These are phyloP conservation scores for Noctua fimbriata DNA, from an alignment of 2,888 invertebrate species.

Conservation along the genomic window DNA sequence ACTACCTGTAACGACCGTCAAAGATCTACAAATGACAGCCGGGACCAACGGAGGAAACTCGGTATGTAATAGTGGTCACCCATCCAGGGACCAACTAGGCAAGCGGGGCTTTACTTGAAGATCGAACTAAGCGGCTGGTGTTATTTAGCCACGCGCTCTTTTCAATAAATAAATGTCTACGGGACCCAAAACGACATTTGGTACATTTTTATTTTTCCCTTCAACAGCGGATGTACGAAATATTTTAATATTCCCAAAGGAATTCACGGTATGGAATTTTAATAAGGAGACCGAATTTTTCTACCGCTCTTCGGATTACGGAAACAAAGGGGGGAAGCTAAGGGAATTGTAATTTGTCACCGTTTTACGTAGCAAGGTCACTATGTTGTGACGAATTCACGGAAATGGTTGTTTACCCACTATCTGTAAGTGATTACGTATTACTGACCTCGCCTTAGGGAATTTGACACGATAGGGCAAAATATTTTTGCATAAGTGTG, in stretches of 20 bases:
- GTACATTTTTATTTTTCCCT: slow-evolving; percentile 45
- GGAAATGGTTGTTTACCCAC: slow-evolving; percentile 31
- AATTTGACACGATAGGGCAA: slow-evolving; percentile 11
- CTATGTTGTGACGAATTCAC: slow-evolving; percentile 13
- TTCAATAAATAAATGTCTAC: slow-evolving; percentile 1
- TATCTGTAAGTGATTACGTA: slow-evolving; percentile 3
- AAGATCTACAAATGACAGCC: too few relatives aligned
- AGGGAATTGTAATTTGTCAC: slow-evolving; percentile 34
- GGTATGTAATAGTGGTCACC: background rate
- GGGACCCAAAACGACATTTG: slow-evolving; percentile 42
- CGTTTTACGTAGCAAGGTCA: slow-evolving; percentile 27
- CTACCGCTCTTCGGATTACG: slow-evolving; percentile 23
- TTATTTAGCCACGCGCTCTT: background rate
- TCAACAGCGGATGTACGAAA: slow-evolving; percentile 45
- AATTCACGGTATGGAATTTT: slow-evolving; percentile 65
- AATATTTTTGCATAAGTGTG: slow-evolving; percentile 16
- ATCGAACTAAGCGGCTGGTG: too few relatives aligned
- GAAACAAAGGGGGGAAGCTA: slow-evolving; percentile 18
- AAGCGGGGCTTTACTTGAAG: background rate
- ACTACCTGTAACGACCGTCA: too few relatives aligned
- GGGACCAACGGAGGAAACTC: too few relatives aligned
- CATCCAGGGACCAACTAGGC: background rate
- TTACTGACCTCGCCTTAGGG: background rate
- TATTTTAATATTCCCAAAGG: slow-evolving; percentile 68
- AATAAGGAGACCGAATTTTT: slow-evolving; percentile 64